Percentiles rank a stretch among this genome's conserved stretches.
Evolutionary conservation across 2,113 vertebrate species (phyloP).

Genomic region (Herpailurus yagouaroundi): DNA sequence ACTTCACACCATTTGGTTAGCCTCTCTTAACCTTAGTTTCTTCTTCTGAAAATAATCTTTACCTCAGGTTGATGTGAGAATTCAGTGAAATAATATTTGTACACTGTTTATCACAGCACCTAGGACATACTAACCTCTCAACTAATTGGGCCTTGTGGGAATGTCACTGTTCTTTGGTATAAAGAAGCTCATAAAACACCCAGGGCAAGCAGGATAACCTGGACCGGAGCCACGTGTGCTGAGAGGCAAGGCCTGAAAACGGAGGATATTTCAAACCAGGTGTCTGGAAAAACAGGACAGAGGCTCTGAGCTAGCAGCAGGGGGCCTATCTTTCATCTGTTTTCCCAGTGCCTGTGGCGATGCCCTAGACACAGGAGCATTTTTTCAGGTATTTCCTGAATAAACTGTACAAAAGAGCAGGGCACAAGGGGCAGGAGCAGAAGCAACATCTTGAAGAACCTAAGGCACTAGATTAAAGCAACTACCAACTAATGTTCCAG

Average conservation of each 20-base stretch:
- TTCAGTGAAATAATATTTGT: slow-evolving; percentile 7
- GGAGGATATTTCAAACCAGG: neutral
- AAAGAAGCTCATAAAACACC: neutral
- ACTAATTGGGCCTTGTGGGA: neutral
- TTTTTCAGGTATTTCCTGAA: neutral
- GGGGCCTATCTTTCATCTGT: neutral
- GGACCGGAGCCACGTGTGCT: neutral
- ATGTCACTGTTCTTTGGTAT: neutral
- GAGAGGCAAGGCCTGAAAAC: neutral
- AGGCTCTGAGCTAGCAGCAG: neutral
- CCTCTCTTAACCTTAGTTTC: neutral
- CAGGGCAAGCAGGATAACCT: neutral
- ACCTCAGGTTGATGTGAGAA: neutral
- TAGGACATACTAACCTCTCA: neutral
- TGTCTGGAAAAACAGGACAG: neutral
- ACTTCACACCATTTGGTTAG: neutral
- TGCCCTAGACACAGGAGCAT: neutral
- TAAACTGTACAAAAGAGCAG: slow-evolving; percentile 27
- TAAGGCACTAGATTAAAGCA: neutral
- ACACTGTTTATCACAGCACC: neutral
- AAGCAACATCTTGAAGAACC: neutral
- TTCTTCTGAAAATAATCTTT: slow-evolving; percentile 9
- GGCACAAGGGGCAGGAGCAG: neutral
- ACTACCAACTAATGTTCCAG: neutral
- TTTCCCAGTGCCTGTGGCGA: neutral